Percentiles rank a stretch among this genome's conserved stretches.
phyloP scores from a whole-genome alignment of 2,888 invertebrate species.

The Ryuthela nishihirai region DNA sequence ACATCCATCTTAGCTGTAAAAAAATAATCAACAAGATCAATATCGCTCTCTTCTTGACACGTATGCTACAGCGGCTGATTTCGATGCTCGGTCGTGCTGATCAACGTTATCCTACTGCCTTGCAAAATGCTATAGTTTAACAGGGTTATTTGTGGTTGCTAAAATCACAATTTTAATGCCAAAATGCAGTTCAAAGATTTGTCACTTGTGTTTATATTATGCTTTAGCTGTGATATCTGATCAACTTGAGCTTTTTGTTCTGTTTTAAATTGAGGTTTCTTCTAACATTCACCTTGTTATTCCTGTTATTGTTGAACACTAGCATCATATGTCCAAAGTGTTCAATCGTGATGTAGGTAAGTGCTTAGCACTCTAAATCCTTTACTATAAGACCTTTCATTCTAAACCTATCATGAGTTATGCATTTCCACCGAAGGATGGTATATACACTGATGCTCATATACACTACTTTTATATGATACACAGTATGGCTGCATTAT shows the following conservation, averaged over 20 bases:
- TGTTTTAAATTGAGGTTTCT: neutral
- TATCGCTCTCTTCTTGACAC: no score
- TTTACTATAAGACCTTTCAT: constrained; percentile 14
- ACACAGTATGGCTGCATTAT: constrained; percentile 16
- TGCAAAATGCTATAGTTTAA: constrained; percentile 22
- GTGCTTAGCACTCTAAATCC: constrained; percentile 39
- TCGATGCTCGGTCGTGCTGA: no score
- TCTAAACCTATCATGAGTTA: constrained; percentile 20
- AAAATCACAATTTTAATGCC: constrained; percentile 24
- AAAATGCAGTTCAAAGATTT: constrained; percentile 25
- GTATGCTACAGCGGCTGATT: no score
- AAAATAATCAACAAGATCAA: no score
- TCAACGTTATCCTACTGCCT: constrained; percentile 22
- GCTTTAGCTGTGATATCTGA: constrained; percentile 37
- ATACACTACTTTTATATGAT: constrained; percentile 19
- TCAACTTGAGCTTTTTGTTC: constrained; percentile 6
- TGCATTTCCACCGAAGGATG: constrained; percentile 4
- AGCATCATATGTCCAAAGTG: constrained; percentile 25
- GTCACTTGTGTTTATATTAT: constrained; percentile 30
- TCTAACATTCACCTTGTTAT: neutral
- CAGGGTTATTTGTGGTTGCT: constrained; percentile 32
- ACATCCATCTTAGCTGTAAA: no score
- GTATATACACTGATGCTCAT: constrained; percentile 19
- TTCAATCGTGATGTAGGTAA: constrained; percentile 30
- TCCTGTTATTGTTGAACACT: constrained; percentile 31